Percentiles rank a stretch among this genome's conserved stretches.
phyloP scores from a whole-genome alignment of 2,113 vertebrate genomes.

The Nyctereutes procyonoides region DNA sequence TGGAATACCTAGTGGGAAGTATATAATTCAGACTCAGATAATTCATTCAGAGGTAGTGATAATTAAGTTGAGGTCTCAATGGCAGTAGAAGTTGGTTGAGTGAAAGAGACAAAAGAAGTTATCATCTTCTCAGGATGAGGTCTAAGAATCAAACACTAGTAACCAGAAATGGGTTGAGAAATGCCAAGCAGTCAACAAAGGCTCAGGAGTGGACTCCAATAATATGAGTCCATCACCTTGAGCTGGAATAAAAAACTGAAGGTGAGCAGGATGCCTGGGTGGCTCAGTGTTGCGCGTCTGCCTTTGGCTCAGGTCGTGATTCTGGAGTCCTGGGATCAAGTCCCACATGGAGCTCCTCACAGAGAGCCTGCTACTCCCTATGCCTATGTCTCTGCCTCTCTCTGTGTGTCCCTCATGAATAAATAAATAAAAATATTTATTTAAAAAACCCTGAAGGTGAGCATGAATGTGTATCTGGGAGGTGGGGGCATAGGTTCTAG shows the following conservation, averaged over 20 bases:
- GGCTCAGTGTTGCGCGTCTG: too few relatives aligned
- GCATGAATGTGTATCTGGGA: neutral
- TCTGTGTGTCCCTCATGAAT: too few relatives aligned
- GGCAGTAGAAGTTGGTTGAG: neutral
- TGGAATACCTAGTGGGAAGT: neutral
- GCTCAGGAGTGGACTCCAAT: neutral
- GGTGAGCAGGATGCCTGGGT: neutral
- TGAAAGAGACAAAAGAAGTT: conserved; percentile 28
- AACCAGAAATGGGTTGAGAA: conserved; percentile 32
- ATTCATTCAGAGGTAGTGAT: neutral
- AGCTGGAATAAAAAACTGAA: neutral
- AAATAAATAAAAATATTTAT: too few relatives aligned
- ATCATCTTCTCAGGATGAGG: neutral
- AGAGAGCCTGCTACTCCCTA: too few relatives aligned
- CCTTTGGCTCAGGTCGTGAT: too few relatives aligned
- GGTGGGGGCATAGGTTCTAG: neutral
- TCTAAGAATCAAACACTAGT: neutral
- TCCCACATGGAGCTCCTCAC: too few relatives aligned
- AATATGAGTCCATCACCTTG: neutral
- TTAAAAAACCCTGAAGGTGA: neutral
- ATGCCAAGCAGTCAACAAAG: neutral
- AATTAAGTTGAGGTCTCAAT: neutral
- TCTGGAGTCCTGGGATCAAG: too few relatives aligned
- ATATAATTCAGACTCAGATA: conserved; percentile 43
- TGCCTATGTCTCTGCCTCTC: too few relatives aligned